Evolutionary conservation across 2,797 vertebrate species (phyloP).

Genomic region (Mus minutoides): DNA sequence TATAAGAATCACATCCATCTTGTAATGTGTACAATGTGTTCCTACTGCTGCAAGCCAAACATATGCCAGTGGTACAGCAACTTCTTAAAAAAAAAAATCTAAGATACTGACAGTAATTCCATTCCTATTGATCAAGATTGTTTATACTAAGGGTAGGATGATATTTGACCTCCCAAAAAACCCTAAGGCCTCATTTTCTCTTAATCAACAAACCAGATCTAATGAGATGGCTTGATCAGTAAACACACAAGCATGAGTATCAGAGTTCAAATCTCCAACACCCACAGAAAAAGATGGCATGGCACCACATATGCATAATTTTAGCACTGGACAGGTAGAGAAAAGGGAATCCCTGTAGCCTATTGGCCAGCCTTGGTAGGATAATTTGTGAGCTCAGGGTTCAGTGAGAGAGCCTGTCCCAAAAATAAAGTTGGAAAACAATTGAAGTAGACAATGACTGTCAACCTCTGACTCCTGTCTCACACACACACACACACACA

Average conservation of each 20-base stretch:
- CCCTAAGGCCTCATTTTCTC: not conserved
- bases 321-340: not conserved
- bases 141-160: not conserved
- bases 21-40: not conserved
- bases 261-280: not conserved
- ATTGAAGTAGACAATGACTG: not conserved
- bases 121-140: not conserved
- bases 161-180: conserved; percentile 1
- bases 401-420: not conserved
- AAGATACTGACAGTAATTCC: not conserved
- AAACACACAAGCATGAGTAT: not conserved
- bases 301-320: not conserved
- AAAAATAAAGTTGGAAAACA: not conserved
- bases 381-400: not conserved
- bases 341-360: not conserved
- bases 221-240: not conserved
- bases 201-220: not conserved
- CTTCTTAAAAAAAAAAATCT: not conserved
- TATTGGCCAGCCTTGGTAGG: not conserved
- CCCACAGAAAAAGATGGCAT: not conserved
- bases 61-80: not conserved
- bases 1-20: not conserved
- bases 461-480: not conserved
- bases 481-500: not conserved
- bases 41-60: not conserved